Evolutionary conservation across 2,888 invertebrate species (phyloP), one percentile per base, ranked within the genome.

Genomic region (Mesochorus sp.): DNA sequence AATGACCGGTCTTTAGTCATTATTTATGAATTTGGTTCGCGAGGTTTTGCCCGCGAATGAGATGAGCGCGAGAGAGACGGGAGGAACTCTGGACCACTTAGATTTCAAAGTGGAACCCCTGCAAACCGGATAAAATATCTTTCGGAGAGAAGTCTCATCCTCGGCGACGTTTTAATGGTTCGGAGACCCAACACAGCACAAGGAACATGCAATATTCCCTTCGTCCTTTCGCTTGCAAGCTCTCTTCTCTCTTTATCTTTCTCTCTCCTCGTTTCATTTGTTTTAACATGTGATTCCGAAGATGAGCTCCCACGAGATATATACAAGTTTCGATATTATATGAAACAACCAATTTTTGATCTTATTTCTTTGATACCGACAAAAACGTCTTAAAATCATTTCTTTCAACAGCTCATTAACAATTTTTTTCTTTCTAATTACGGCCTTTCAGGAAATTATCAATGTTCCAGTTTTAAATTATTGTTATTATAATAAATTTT

Each of bases 21-120:
- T 89, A 89, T 90, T 89, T 89, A 90, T 89, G 89, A 89, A 90
- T 88, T 89, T 89, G 85, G 83, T 85, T 81, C 83, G 78, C 84
- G 6, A 26, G 53, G 47, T 62, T 62, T 62, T 62, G 37, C n/a
- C n/a, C n/a, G n/a, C 59, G 71, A 66, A 71, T 85, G 83, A 85
- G 86, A 85, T n/a, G n/a, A n/a, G n/a, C n/a, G n/a, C n/a, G n/a
- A 88, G 88, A 88, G 85, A 81, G 80, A 82, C 67, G 62, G n/a
- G 24, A 10, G 8, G 24, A 39, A 37, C 14, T 55, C 17, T 19
- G 76, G 44, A 42, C 76, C 64, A 37, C 76, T 71, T 37, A 37
- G 76, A 76, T 76, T 76, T 72, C 66, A 53, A 59, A 61, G 73
- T 66, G 73, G 73, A 68, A 73, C 61, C 87, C 86, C 82, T 84